Conservation (phyloP, 2,888 invertebrate genomes). For the Apodemia zela region DNA sequence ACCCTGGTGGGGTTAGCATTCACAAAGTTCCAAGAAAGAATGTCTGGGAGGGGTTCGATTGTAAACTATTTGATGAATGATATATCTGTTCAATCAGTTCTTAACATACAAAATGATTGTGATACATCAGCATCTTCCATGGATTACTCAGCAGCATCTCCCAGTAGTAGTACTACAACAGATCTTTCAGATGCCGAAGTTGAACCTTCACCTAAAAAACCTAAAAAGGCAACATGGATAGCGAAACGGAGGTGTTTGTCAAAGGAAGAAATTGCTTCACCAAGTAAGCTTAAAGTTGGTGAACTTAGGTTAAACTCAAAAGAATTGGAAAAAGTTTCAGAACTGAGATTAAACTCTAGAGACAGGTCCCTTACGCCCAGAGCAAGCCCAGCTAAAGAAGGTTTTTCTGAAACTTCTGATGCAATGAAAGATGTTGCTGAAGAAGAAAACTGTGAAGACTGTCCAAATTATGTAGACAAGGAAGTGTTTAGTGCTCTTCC, state of each 20-base stretch:
- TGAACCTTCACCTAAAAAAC: constrained; percentile 89
- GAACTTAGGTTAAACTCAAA: constrained; percentile 84
- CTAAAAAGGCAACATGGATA: constrained; percentile 75
- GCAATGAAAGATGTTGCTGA: constrained; percentile 63
- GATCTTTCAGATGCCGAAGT: constrained; percentile 85
- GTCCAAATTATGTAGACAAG: constrained; percentile 84
- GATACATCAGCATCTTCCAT: constrained; percentile 68
- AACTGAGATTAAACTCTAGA: constrained; percentile 66
- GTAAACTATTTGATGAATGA: constrained; percentile 88
- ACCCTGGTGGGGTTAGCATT: constrained; percentile 90
- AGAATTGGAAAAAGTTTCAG: constrained; percentile 79
- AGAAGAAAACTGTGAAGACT: constrained; percentile 66
- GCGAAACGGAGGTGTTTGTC: constrained; percentile 71
- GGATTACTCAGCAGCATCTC: constrained; percentile 73
- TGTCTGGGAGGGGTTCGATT: constrained; percentile 85
- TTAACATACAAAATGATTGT: constrained; percentile 82
- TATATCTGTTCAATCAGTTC: constrained; percentile 88
- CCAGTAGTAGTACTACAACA: constrained; percentile 73
- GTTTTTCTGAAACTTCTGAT: constrained; percentile 61
- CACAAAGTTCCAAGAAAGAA: constrained; percentile 88
- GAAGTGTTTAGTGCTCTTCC: constrained; percentile 86
- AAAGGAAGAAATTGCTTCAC: constrained; percentile 81
- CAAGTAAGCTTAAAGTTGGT: constrained; percentile 84
- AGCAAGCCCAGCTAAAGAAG: constrained; percentile 70
- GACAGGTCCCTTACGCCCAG: constrained; percentile 68